Percentiles rank a stretch among this genome's conserved stretches.
Conservation (phyloP, 2,113 vertebrate species). For the Indri indri region DNA sequence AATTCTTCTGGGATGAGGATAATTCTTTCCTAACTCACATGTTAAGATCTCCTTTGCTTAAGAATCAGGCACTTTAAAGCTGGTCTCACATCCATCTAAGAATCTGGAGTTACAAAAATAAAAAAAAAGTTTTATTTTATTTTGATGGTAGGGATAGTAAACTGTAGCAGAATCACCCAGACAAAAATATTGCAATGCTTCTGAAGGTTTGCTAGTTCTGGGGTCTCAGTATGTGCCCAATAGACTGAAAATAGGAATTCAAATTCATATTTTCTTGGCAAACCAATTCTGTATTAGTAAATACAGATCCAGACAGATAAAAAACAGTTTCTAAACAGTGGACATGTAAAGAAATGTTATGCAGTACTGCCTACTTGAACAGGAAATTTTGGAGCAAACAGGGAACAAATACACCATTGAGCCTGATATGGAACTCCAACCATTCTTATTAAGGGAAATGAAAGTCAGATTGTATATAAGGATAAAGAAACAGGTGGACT, state of each 20-base stretch:
- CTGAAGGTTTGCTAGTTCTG: not conserved
- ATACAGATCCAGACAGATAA: conserved; percentile 42
- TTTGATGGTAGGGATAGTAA: not conserved
- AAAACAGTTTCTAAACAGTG: not conserved
- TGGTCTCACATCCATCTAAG: not conserved
- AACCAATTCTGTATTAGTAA: not conserved
- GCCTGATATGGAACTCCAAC: not conserved
- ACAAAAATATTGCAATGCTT: not conserved
- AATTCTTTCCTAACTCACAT: not conserved
- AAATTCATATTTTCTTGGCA: not conserved
- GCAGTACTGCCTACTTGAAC: not conserved
- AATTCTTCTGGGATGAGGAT: not conserved
- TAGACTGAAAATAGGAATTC: not conserved
- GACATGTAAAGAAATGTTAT: not conserved
- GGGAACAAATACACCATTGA: not conserved
- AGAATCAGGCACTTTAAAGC: not conserved
- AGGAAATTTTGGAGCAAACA: conserved; percentile 49
- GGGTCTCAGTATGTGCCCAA: no score
- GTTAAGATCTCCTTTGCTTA: not conserved
- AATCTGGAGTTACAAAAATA: not conserved
- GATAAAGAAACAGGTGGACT: not conserved
- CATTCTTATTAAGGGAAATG: conserved; percentile 49
- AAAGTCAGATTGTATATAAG: not conserved
- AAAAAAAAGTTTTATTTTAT: not conserved
- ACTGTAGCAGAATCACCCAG: not conserved